phyloP scores from a whole-genome alignment of 2,888 invertebrate genomes.

The Aquatica leii region DNA sequence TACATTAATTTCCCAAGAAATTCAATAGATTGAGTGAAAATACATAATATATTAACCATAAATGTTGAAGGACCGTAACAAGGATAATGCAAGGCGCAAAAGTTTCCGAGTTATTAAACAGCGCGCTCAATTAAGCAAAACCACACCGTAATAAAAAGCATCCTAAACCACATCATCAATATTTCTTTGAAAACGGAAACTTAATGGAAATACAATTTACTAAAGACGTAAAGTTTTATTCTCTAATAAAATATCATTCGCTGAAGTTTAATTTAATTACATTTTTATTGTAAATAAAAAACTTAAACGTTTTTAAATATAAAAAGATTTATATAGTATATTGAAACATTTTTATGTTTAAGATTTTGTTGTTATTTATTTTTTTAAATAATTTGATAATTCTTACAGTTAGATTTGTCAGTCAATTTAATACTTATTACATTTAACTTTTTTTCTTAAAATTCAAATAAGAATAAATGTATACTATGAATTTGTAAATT shows the following conservation, averaged over 20 bases:
- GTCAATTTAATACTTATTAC: too few relatives aligned
- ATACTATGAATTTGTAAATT: too few relatives aligned
- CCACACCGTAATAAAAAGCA: conserved; percentile 30
- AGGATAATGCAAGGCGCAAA: conserved; percentile 26
- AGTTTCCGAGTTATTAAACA: conserved; percentile 33
- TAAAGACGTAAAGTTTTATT: conserved; percentile 2
- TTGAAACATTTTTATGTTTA: too few relatives aligned
- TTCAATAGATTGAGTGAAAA: conserved; percentile 24
- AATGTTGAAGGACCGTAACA: conserved; percentile 30
- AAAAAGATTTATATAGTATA: background rate
- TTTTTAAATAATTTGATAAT: too few relatives aligned
- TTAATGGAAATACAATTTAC: conserved; percentile 5
- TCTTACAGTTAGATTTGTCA: too few relatives aligned
- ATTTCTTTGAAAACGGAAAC: conserved; percentile 20
- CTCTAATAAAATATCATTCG: conserved; percentile 6
- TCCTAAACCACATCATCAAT: conserved; percentile 25
- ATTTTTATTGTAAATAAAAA: background rate
- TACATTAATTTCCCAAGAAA: conserved; percentile 1
- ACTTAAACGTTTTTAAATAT: background rate
- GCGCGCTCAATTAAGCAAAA: conserved; percentile 31
- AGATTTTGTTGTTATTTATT: too few relatives aligned
- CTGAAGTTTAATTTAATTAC: conserved; percentile 1
- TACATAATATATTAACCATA: conserved; percentile 27
- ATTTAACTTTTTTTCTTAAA: too few relatives aligned
- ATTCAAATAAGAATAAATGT: too few relatives aligned